These are phyloP conservation scores for Beris morrisii DNA, from an alignment of 2,888 invertebrate genomes.

Conservation along the genomic window DNA sequence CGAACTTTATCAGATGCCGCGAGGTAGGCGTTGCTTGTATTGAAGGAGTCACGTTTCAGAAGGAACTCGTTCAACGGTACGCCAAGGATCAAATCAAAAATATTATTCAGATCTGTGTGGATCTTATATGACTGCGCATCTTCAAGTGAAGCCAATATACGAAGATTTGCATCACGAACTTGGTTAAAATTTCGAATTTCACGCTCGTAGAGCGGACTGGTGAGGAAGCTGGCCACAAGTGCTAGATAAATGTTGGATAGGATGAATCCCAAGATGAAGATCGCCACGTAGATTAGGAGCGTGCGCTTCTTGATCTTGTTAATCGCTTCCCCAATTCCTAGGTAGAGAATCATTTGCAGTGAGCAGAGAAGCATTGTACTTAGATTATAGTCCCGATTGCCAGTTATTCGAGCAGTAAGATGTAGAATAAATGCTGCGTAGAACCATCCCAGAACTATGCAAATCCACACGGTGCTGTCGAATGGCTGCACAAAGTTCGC, in stretches of 20 bases:
- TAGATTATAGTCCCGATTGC: not conserved
- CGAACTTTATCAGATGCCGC: slow-evolving; percentile 2
- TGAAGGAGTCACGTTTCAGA: not conserved
- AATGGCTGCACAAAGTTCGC: slow-evolving; percentile 13
- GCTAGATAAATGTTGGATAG: slow-evolving; percentile 8
- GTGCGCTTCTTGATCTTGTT: not conserved
- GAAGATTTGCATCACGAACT: slow-evolving; percentile 2
- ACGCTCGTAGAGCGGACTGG: slow-evolving; percentile 7
- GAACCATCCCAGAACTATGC: not conserved
- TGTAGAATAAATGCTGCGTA: slow-evolving; percentile 2
- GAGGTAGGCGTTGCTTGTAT: slow-evolving; percentile 10
- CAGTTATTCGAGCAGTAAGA: not conserved
- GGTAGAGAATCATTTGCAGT: not conserved
- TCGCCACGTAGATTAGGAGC: not conserved
- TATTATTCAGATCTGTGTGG: not conserved
- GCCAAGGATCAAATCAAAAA: not conserved
- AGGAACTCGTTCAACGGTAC: not conserved
- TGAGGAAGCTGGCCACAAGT: slow-evolving; percentile 13
- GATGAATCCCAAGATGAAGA: slow-evolving; percentile 16
- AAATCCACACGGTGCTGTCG: not conserved
- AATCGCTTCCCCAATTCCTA: not conserved
- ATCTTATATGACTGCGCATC: not conserved
- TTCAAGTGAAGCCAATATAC: slow-evolving; percentile 1
- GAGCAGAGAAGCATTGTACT: slow-evolving; percentile 4
- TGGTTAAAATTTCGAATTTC: slow-evolving; percentile 4